Evolutionary conservation across 2,113 vertebrate genomes (phyloP).

Genomic region (Odocoileus virginianus): DNA sequence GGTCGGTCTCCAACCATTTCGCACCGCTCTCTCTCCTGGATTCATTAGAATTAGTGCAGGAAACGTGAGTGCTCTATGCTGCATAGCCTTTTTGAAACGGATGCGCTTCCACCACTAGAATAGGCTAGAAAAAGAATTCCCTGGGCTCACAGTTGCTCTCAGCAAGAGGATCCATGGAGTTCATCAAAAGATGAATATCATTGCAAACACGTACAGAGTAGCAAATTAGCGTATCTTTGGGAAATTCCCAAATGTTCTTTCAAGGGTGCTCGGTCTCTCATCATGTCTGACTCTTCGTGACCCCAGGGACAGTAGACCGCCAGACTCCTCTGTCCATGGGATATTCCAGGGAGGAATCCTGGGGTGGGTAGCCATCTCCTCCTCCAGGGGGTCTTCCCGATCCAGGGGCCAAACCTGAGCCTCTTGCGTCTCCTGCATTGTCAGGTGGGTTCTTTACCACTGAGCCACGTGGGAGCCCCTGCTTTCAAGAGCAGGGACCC

Average conservation of each 20-base stretch:
- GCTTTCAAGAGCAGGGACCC: background rate
- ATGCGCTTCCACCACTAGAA: background rate
- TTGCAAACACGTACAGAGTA: too few species aligned
- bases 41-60: constrained; percentile 52
- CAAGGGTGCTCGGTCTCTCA: background rate
- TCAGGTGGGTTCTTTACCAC: background rate
- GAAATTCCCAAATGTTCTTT: background rate
- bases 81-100: background rate
- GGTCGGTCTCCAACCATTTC: constrained; percentile 7
- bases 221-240: background rate
- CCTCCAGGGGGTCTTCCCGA: background rate
- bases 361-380: background rate
- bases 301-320: background rate
- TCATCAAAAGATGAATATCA: background rate
- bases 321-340: background rate
- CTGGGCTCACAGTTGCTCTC: background rate
- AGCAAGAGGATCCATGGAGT: background rate
- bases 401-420: background rate
- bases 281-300: background rate
- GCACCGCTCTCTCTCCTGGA: background rate
- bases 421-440: background rate
- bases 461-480: background rate
- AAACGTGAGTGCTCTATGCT: background rate
- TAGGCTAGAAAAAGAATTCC: background rate
- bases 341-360: background rate